Conservation (phyloP, 1,140 invertebrate species). For the Penaeus chinensis region DNA sequence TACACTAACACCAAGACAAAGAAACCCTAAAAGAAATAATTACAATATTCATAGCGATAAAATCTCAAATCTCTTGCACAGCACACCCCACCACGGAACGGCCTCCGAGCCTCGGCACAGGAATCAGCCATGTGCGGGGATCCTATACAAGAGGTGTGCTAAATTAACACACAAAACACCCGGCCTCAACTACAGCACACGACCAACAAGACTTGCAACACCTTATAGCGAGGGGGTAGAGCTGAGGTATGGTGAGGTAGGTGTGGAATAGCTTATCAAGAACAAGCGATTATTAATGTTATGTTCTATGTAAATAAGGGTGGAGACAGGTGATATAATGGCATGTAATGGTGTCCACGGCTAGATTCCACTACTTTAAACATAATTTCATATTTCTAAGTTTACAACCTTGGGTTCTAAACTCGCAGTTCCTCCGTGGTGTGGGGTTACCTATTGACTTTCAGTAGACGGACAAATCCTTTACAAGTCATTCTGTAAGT, state of each 20-base stretch:
- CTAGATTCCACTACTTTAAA: constrained; percentile 37
- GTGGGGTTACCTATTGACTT: constrained; percentile 19
- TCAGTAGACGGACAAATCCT: too few species aligned
- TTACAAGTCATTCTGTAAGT: too few species aligned
- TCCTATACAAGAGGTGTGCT: too few species aligned
- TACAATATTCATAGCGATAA: too few species aligned
- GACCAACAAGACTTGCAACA: not conserved
- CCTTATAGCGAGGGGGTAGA: not conserved
- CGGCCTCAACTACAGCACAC: not conserved
- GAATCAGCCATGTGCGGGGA: too few species aligned
- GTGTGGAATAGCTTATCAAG: constrained; percentile 55
- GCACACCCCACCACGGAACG: too few species aligned
- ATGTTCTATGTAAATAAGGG: constrained; percentile 62
- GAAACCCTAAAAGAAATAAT: not conserved
- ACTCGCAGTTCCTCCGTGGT: not conserved
- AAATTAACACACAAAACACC: too few species aligned
- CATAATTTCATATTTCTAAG: constrained; percentile 44
- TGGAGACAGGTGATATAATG: constrained; percentile 61
- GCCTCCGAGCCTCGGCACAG: too few species aligned
- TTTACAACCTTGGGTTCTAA: constrained; percentile 29
- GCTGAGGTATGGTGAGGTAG: not conserved
- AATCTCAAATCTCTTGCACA: too few species aligned
- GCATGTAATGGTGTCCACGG: constrained; percentile 58
- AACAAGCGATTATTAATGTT: constrained; percentile 59
- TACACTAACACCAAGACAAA: not conserved